phyloP scores from a whole-genome alignment of 2,888 invertebrate genomes.

The Agriopis marginaria region DNA sequence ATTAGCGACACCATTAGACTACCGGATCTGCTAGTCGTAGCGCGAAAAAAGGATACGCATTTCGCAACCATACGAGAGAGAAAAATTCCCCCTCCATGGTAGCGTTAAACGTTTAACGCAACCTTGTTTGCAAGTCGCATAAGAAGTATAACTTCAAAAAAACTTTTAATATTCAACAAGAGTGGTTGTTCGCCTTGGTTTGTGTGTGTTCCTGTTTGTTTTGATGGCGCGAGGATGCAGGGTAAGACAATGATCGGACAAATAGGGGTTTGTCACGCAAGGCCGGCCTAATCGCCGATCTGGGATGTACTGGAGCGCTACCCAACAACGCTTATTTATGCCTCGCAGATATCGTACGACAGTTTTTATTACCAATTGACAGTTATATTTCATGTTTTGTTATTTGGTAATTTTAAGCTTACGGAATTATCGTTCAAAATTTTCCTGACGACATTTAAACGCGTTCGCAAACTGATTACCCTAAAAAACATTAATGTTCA shows the following conservation, averaged over 20 bases:
- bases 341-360: conserved; percentile 73
- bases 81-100: no score
- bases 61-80: no score
- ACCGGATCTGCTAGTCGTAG: no score
- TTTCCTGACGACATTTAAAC: not conserved
- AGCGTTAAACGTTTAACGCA: no score
- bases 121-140: no score
- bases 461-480: not conserved
- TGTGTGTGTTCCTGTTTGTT: conserved; percentile 73
- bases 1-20: no score
- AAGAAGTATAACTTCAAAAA: no score
- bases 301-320: conserved; percentile 73
- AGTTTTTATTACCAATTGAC: conserved; percentile 68
- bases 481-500: no score
- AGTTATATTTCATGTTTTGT: conserved; percentile 64
- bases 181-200: conserved; percentile 50
- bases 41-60: no score
- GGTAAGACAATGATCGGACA: conserved; percentile 82
- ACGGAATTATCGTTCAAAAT: not conserved
- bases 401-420: not conserved
- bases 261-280: conserved; percentile 85
- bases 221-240: conserved; percentile 77
- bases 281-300: conserved; percentile 77
- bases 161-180: conserved; percentile 6
- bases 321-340: conserved; percentile 81